These are phyloP conservation scores for Ondatra zibethicus DNA, from an alignment of 2,113 vertebrate species.

Conservation along the genomic window DNA sequence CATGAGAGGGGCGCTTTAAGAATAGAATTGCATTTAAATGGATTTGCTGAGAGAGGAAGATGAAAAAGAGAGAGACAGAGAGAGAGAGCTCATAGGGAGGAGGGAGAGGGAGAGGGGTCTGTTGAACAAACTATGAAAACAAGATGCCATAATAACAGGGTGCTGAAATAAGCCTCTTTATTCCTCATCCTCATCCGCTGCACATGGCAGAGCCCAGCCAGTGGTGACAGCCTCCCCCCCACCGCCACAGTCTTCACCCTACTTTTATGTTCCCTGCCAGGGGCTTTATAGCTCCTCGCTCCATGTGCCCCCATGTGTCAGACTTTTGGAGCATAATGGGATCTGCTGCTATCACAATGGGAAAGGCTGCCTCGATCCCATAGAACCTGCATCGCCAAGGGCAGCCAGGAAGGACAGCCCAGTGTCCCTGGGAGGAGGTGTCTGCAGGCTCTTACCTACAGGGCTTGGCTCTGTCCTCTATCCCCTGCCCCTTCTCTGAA, in stretches of 20 bases:
- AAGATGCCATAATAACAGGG: constrained; percentile 77
- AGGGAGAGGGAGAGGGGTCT: constrained; percentile 75
- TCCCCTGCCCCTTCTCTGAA: background rate
- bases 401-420: background rate
- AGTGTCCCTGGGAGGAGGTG: background rate
- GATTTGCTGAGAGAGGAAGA: constrained; percentile 88
- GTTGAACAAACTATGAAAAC: constrained; percentile 82
- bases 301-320: constrained; percentile 58
- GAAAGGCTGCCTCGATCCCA: background rate
- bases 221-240: constrained; percentile 10
- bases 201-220: constrained; percentile 63
- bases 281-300: background rate
- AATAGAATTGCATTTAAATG: constrained; percentile 91
- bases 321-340: constrained; percentile 36
- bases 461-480: background rate
- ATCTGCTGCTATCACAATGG: constrained; percentile 28
- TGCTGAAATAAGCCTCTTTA: constrained; percentile 73
- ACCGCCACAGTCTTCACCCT: background rate
- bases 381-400: background rate
- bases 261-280: constrained; percentile 21
- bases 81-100: background rate
- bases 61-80: constrained; percentile 70
- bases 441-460: fast-evolving
- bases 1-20: constrained; percentile 89
- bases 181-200: background rate